phyloP scores from a whole-genome alignment of 2,888 invertebrate genomes.

The Leptopilina drosophilae region DNA sequence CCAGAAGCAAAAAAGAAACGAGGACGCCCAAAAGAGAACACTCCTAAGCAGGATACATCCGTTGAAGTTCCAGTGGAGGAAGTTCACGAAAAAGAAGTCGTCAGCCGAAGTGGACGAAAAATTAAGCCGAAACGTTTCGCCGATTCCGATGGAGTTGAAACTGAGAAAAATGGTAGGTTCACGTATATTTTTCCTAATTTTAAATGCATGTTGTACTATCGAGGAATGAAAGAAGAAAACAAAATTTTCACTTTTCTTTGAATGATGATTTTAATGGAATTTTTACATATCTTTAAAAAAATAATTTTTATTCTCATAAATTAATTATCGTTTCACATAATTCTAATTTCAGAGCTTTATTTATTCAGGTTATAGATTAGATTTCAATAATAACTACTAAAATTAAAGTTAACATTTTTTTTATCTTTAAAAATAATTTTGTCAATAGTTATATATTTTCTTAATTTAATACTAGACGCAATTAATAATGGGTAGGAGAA shows the following conservation, averaged over 20 bases:
- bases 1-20: slow-evolving; percentile 66
- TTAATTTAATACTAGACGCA: too few relatives aligned
- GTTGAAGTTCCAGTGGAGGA: slow-evolving; percentile 76
- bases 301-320: too few relatives aligned
- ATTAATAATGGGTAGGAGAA: not conserved
- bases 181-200: not conserved
- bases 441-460: too few relatives aligned
- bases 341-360: not conserved
- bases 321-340: too few relatives aligned
- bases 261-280: too few relatives aligned
- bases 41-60: slow-evolving; percentile 63
- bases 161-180: slow-evolving; percentile 64
- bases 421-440: too few relatives aligned
- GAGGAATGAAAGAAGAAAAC: too few relatives aligned
- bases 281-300: too few relatives aligned
- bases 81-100: slow-evolving; percentile 80
- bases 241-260: too few relatives aligned
- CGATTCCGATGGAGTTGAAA: slow-evolving; percentile 72
- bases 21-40: slow-evolving; percentile 61
- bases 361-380: not conserved
- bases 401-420: too few relatives aligned
- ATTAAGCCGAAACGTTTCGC: slow-evolving; percentile 82
- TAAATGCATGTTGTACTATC: too few relatives aligned
- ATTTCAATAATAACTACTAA: too few relatives aligned
- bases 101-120: slow-evolving; percentile 86